Base-by-base conservation (phyloP, 1,140 invertebrate species). In the Phocides pigmalion region DNA sequence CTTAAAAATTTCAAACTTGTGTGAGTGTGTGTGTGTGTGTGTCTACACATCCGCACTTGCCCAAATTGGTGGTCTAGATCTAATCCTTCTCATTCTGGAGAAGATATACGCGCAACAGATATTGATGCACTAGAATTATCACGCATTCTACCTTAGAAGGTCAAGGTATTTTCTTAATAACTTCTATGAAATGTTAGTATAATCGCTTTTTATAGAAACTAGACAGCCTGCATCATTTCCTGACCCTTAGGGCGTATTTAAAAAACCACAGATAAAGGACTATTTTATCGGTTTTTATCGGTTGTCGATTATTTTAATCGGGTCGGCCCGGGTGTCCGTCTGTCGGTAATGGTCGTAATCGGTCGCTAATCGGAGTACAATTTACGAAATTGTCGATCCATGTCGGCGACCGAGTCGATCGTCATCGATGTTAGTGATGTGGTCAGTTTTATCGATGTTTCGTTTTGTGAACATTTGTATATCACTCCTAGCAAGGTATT, bases 291-390 rank as follows among this genome's bases (percentile, higher is more conserved):
- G 75, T 81, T 83, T 84, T 82, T 86, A 84, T 88, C 84, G 84
- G 69, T 87, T 84, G 79, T 75, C 87, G 87, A 89, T 89, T 89
- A 89, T 89, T 87, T 85, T 89, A 89, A 89, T 89, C 81, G 85
- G 73, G 50, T 65, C 72, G 66, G 74, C 61, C 66, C 82, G 84
- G 87, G 87, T 90, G 87, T 90, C 82, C 84, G 87, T 81, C 84
- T 81, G 82, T 76, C 81, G 76, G 82, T 90, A 90, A 90, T 90
- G 73, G 81, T 81, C 81, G 87, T 90, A 90, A 88, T 88, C 85
- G 87, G 66, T 74, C 82, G 87, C 87, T 90, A 90, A 90, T 90
- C 87, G 87, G 78, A 51, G 76, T 73, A 88, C 87, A 88, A 90
- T 90, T 90, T 90, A 88, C 85, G 56, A 90, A 90, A 90, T 90